Evolutionary conservation across 92 coral and sea anemone genomes (phyloP).

Genomic region (Palythoa grandiflora): DNA sequence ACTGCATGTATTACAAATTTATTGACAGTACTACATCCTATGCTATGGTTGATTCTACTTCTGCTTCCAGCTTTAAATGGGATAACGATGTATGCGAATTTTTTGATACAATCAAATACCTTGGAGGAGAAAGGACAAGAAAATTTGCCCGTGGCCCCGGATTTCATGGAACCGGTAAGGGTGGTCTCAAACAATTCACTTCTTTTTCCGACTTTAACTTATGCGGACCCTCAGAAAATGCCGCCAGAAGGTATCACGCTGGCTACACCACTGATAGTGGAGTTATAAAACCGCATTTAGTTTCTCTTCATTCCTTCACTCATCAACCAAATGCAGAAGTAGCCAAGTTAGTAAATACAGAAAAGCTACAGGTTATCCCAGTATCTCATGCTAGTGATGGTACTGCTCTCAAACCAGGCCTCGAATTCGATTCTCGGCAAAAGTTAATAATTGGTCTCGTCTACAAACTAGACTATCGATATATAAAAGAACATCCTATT

Average conservation of each 20-base stretch:
- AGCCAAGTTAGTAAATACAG: conserved; percentile 35
- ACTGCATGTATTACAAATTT: conserved; percentile 60
- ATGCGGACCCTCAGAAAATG: conserved; percentile 61
- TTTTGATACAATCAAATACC: conserved; percentile 57
- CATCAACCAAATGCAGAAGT: conserved; percentile 25
- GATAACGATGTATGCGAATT: conserved; percentile 52
- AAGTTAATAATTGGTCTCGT: conserved; percentile 56
- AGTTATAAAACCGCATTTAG: conserved; percentile 43
- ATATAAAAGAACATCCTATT: conserved; percentile 46
- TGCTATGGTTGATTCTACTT: conserved; percentile 52
- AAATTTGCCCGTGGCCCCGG: conserved; percentile 64
- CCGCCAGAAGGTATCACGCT: conserved; percentile 53
- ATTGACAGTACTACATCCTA: conserved; percentile 59
- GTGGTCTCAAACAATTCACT: conserved; percentile 46
- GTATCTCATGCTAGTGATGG: conserved; percentile 30
- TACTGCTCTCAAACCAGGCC: conserved; percentile 27
- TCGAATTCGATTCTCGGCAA: conserved; percentile 36
- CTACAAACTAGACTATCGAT: conserved; percentile 31
- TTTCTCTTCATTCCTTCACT: conserved; percentile 32
- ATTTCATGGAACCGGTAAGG: conserved; percentile 48
- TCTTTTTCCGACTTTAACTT: conserved; percentile 60
- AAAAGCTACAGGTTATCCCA: conserved; percentile 34
- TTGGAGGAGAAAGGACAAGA: conserved; percentile 65
- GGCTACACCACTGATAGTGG: conserved; percentile 56
- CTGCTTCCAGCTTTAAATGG: conserved; percentile 64